Percentiles rank a stretch among this genome's conserved stretches.
These are phyloP conservation scores for Melopsittacus undulatus DNA, from an alignment of 2,797 vertebrate species.

Conservation along the genomic window DNA sequence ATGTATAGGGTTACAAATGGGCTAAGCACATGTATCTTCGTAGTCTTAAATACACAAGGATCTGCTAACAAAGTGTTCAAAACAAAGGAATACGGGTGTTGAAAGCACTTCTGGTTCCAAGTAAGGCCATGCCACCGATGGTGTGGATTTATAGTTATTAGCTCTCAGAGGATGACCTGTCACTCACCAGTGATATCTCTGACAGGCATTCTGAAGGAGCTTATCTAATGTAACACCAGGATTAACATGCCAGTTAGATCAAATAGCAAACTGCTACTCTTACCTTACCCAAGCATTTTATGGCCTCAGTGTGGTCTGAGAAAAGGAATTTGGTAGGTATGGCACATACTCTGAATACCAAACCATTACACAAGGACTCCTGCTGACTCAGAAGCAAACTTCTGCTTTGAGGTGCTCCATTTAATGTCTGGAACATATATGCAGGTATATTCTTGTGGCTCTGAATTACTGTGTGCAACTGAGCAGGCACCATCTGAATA, in stretches of 20 bases:
- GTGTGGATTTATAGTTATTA: neutral
- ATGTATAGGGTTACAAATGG: neutral
- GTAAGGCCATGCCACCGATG: rapidly evolving
- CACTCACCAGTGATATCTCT: too few species aligned
- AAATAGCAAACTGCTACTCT: neutral
- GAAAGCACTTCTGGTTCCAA: neutral
- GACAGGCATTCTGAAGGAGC: neutral
- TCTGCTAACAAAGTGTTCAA: neutral
- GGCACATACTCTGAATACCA: neutral
- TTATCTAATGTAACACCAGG: neutral
- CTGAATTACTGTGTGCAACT: neutral
- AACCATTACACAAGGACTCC: rapidly evolving
- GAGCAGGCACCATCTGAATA: neutral
- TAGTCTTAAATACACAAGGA: neutral
- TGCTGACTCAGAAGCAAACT: neutral
- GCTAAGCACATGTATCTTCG: neutral
- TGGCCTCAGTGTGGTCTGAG: neutral
- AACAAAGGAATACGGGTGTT: neutral
- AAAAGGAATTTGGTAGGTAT: neutral
- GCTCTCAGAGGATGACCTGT: neutral
- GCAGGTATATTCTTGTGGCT: neutral
- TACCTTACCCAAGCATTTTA: neutral
- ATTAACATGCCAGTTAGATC: neutral
- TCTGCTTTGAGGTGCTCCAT: neutral
- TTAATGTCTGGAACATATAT: neutral